A percentile compares a stretch with the other conserved stretches of the same genome.
Conservation (phyloP, 1,140 invertebrate genomes). For the Brachionus asplanchnoidis region DNA sequence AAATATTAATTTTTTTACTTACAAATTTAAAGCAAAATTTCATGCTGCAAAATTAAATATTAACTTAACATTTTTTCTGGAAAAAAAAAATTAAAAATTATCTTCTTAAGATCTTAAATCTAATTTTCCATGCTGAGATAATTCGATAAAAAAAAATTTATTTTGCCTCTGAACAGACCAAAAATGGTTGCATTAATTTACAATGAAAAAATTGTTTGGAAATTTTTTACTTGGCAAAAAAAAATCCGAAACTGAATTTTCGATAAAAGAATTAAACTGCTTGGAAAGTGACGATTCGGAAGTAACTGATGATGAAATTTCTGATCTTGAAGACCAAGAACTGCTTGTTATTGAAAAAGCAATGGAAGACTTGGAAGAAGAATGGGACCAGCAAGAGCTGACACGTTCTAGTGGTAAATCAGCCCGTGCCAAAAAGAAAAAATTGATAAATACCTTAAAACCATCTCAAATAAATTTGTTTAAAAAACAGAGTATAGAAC, state of each 20-base stretch:
- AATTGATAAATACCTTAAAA: background rate
- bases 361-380: background rate
- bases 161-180: background rate
- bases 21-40: background rate
- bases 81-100: background rate
- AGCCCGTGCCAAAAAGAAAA: background rate
- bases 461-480: background rate
- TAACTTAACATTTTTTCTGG: background rate
- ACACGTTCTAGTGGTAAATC: background rate
- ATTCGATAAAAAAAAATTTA: background rate
- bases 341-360: background rate
- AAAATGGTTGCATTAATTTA: background rate
- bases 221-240: background rate
- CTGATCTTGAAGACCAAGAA: background rate
- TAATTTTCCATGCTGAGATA: background rate
- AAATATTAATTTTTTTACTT: background rate
- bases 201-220: background rate
- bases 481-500: slow-evolving; percentile 5
- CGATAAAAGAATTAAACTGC: background rate
- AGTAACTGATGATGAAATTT: background rate
- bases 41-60: background rate
- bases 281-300: background rate
- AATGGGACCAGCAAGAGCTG: background rate
- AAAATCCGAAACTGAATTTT: background rate
- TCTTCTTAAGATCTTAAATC: background rate